Conservation (phyloP, 2,113 vertebrate genomes). For the Nothoprocta pentlandii region DNA sequence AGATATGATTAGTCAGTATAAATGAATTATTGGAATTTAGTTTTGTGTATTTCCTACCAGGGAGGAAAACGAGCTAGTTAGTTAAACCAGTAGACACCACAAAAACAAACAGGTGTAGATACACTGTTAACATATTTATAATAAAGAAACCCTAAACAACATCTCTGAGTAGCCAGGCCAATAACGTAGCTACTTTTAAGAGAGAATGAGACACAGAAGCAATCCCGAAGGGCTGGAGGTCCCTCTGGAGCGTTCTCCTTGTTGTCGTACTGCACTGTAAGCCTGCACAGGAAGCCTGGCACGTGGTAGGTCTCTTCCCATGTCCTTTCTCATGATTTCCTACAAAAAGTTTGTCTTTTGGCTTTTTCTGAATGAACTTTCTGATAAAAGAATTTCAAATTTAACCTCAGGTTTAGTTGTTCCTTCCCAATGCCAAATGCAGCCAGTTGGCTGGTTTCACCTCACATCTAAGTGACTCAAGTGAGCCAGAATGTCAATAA, state of each 20-base stretch:
- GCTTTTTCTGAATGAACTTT: neutral
- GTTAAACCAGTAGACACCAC: neutral
- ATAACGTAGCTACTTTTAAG: neutral
- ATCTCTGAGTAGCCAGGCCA: neutral
- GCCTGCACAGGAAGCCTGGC: neutral
- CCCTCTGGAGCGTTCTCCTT: neutral
- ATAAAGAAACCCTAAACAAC: neutral
- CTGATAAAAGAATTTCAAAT: neutral
- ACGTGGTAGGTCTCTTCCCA: neutral
- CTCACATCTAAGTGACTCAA: accelerated
- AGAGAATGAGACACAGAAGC: neutral
- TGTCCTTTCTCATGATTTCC: too few species aligned
- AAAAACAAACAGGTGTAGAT: neutral
- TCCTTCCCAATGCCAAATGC: neutral
- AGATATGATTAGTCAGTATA: neutral
- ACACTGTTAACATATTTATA: neutral
- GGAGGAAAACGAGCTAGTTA: neutral
- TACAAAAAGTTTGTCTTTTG: neutral
- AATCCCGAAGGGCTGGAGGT: neutral
- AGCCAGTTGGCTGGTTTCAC: neutral
- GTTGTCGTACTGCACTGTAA: neutral
- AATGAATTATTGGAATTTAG: neutral
- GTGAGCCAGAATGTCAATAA: neutral
- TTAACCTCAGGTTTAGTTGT: neutral
- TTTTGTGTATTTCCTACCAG: neutral